These are phyloP conservation scores for Habropoda laboriosa DNA, from an alignment of 1,140 invertebrate species.

Conservation along the genomic window DNA sequence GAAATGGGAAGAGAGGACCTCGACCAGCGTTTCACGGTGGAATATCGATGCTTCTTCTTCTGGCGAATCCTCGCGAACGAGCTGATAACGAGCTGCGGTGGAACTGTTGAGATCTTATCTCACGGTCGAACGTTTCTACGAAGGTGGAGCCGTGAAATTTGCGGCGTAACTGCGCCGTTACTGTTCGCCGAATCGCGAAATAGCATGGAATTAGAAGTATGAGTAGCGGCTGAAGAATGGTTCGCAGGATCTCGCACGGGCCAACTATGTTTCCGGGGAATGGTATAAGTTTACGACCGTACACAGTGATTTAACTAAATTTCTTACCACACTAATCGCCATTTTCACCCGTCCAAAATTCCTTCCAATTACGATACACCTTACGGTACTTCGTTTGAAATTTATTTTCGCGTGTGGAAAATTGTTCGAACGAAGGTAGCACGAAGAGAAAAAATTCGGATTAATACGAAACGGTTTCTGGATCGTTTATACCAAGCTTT, in stretches of 20 bases:
- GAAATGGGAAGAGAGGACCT: not conserved
- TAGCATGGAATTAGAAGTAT: not conserved
- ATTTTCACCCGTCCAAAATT: not conserved
- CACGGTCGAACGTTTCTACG: too few species aligned
- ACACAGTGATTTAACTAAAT: not conserved
- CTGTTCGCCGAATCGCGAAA: not conserved
- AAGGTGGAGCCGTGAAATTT: not conserved
- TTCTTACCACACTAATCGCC: not conserved
- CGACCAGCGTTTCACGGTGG: not conserved
- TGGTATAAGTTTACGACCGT: not conserved
- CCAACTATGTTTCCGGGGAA: not conserved
- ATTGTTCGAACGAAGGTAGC: too few species aligned
- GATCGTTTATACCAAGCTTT: too few species aligned
- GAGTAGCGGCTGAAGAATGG: not conserved
- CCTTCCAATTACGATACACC: too few species aligned
- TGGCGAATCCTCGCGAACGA: not conserved
- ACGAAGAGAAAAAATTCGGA: too few species aligned
- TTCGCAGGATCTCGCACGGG: not conserved
- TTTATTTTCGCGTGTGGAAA: too few species aligned
- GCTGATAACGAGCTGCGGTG: constrained; percentile 40
- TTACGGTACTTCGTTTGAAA: too few species aligned
- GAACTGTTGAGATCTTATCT: not conserved
- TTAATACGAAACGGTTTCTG: too few species aligned
- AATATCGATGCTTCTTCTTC: not conserved
- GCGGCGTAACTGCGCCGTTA: not conserved